These are phyloP conservation scores for Cataglyphis livida DNA, from an alignment of 2,888 invertebrate genomes.

Conservation along the genomic window DNA sequence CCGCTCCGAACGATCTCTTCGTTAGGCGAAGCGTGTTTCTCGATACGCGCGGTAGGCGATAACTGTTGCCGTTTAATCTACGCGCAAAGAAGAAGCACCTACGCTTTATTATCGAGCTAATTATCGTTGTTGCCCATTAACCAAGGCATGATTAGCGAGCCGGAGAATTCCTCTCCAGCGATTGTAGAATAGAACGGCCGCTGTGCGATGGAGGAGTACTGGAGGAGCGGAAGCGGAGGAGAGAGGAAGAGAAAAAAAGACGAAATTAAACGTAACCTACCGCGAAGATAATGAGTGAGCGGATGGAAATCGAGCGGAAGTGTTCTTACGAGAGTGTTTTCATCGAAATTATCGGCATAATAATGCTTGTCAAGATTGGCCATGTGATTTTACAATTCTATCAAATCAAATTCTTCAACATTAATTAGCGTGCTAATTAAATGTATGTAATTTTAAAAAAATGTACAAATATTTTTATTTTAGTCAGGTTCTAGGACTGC, in stretches of 20 bases:
- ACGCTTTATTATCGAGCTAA: slow-evolving; percentile 55
- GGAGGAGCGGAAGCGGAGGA: background rate
- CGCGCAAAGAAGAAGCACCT: slow-evolving; percentile 49
- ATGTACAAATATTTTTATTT: background rate
- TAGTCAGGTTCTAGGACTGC: background rate
- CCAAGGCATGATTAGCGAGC: slow-evolving; percentile 54
- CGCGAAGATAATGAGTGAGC: background rate
- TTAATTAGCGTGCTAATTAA: background rate
- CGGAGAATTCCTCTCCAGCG: slow-evolving; percentile 38
- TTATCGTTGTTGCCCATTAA: slow-evolving; percentile 54
- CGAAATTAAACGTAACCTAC: slow-evolving; percentile 43
- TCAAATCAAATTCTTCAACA: background rate
- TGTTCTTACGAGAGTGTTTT: background rate
- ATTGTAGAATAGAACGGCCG: slow-evolving; percentile 1
- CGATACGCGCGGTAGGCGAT: slow-evolving; percentile 39
- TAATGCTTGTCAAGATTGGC: background rate
- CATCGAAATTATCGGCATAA: slow-evolving; percentile 12
- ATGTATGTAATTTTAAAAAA: background rate
- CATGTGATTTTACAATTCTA: background rate
- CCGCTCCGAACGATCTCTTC: slow-evolving; percentile 13
- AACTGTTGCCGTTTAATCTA: slow-evolving; percentile 52
- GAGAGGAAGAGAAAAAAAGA: background rate
- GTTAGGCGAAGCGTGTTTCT: slow-evolving; percentile 19
- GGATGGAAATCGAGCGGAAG: slow-evolving; percentile 15
- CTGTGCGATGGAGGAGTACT: background rate